phyloP scores from a whole-genome alignment of 37 sponge, comb jelly and placozoan species.

The Axinella damicornis region DNA sequence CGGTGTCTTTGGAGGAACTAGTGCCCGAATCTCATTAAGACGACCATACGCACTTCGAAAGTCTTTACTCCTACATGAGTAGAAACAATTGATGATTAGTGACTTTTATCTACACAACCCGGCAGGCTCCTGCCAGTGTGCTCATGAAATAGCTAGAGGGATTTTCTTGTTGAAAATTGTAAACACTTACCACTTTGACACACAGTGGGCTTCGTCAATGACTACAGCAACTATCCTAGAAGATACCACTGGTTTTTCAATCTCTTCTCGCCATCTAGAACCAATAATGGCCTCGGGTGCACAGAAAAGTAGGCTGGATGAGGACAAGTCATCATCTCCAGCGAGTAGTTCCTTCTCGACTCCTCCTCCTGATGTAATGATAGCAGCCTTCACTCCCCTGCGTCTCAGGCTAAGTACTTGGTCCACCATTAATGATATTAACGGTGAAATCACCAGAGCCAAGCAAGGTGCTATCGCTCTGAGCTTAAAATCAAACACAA shows the following conservation, averaged over 20 bases:
- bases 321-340: conserved; percentile 14
- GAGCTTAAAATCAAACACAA: neutral
- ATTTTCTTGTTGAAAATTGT: too few species aligned
- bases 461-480: neutral
- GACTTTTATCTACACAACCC: too few species aligned
- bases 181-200: conserved; percentile 46
- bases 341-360: conserved; percentile 10
- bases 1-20: conserved; percentile 20
- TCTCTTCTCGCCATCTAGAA: conserved; percentile 2
- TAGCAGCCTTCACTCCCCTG: conserved; percentile 33
- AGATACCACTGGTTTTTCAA: neutral
- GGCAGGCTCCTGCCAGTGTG: too few species aligned
- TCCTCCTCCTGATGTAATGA: neutral
- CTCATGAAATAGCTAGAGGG: too few species aligned
- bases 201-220: conserved; percentile 32
- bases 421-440: conserved; percentile 60
- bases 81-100: too few species aligned
- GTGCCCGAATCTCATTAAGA: conserved; percentile 34
- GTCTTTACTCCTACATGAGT: conserved; percentile 43
- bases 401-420: conserved; percentile 34
- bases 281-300: conserved; percentile 21
- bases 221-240: conserved; percentile 2
- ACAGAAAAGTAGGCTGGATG: neutral
- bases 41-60: conserved; percentile 48
- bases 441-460: conserved; percentile 39